Base-by-base conservation (phyloP, 1,140 invertebrate genomes). In the Caenorhabditis brenneri region DNA sequence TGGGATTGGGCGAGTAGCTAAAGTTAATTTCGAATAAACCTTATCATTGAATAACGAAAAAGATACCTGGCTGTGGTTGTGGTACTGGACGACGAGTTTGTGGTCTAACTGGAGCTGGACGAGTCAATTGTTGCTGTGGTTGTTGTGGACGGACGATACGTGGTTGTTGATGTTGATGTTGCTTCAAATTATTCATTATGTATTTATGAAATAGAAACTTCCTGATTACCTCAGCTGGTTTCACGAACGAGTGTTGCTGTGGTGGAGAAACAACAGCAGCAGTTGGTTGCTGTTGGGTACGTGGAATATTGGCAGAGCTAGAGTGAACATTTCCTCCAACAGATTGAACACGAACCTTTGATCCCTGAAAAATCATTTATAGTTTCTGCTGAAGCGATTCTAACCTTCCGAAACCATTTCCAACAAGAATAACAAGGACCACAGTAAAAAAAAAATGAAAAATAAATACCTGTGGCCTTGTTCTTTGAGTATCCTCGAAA, bases 401-500 rank as follows among this genome's bases (percentile, higher is more conserved):
- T n/a, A n/a, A n/a, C n/a, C n/a, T n/a, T n/a, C n/a, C n/a, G 39
- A 42, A 42, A 42, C 39, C 39, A 42, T 42, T n/a, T n/a, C 15
- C 15, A 65, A 36, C 5, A 74, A 22, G 10, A 22, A 19, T 12
- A 42, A 42, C 33, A 31, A 42, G 36, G 29, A 74, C 65, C n/a
- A 74, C 65, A 22, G 24, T 10, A 42, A 36, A 31, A 65, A 15
- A 81, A 42, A 15, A 65, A 60, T 3, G 15, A 81, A 2, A 46
- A 82, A 27, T 22, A 12, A 80, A 33, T 49, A 58, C 55, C 55
- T 51, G 81, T n/a, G 55, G 55, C 42, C 80, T 60, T 60, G 49
- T 81, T 33, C 78, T 33, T 81, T 82, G 55, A 15, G 60, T 83
- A 51, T 83, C 65, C 36, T 83, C 82, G 10, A 78, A 74, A 46